Percentiles rank a stretch among this genome's conserved stretches.
These are phyloP conservation scores for Cochlearius cochlearius DNA, from an alignment of 2,113 vertebrate species.

Conservation along the genomic window DNA sequence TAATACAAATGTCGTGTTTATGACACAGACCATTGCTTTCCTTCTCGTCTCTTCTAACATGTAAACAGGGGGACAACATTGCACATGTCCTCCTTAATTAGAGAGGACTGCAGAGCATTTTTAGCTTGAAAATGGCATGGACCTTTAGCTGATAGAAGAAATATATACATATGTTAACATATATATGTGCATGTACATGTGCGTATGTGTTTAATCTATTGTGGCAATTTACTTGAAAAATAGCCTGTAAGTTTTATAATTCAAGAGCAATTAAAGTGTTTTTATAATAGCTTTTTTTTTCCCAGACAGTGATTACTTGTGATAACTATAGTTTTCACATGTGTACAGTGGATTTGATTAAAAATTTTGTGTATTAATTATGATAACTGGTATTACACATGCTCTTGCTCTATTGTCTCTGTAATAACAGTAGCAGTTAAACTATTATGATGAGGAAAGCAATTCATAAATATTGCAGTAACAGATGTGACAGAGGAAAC, in stretches of 20 bases:
- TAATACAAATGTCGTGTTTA: rapidly evolving
- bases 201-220: neutral
- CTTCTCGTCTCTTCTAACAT: neutral
- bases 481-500: neutral
- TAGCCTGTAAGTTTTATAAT: neutral
- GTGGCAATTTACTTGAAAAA: neutral
- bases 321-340: neutral
- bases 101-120: neutral
- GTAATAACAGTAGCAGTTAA: neutral
- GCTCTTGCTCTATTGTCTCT: neutral
- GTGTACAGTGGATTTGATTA: neutral
- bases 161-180: neutral
- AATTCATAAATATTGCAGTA: conserved; percentile 24
- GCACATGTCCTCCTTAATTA: neutral
- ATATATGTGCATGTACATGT: rapidly evolving
- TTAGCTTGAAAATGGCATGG: neutral
- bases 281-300: neutral
- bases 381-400: neutral
- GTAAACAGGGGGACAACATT: neutral
- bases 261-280: neutral
- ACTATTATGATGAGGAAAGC: neutral
- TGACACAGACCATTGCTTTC: neutral
- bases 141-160: neutral
- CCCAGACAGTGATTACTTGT: neutral
- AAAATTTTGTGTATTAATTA: neutral